A percentile compares a stretch with the other conserved stretches of the same genome.
phyloP scores from a whole-genome alignment of 2,888 invertebrate species.

The Watsonalla cultraria region DNA sequence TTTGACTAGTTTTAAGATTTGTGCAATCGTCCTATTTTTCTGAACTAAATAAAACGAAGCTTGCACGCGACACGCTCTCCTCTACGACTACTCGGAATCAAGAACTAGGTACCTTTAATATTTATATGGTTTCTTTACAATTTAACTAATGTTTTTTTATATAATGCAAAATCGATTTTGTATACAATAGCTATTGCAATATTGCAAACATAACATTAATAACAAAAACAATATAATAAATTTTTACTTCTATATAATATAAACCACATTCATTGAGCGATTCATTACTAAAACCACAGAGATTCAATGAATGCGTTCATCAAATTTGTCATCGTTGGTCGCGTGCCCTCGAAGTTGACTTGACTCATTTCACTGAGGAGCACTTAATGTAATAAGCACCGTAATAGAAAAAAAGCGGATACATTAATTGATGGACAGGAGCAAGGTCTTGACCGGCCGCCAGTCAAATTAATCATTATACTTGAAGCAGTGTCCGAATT shows the following conservation, averaged over 20 bases:
- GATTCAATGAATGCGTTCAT: conserved; percentile 37
- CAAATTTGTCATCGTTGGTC: conserved; percentile 40
- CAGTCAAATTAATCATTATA: conserved; percentile 28
- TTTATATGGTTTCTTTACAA: conserved; percentile 9
- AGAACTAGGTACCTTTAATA: not conserved
- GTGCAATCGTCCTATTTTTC: conserved; percentile 77
- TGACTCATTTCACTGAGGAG: conserved; percentile 57
- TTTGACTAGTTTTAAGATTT: conserved; percentile 66
- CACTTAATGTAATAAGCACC: conserved; percentile 64
- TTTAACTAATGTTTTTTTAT: too few relatives aligned
- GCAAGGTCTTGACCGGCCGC: conserved; percentile 60
- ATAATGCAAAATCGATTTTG: too few relatives aligned
- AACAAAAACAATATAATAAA: not conserved
- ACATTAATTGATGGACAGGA: conserved; percentile 67
- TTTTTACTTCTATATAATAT: not conserved
- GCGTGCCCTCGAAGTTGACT: conserved; percentile 58
- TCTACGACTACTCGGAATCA: conserved; percentile 14
- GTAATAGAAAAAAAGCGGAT: conserved; percentile 70
- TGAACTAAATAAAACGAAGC: conserved; percentile 55
- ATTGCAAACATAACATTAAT: too few relatives aligned
- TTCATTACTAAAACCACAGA: conserved; percentile 10
- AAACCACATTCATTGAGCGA: not conserved
- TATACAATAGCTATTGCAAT: too few relatives aligned
- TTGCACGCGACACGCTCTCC: conserved; percentile 60
- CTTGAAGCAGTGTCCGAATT: not conserved